Evolutionary conservation across 2,113 vertebrate genomes (phyloP).

Genomic region (Thunnus thynnus): DNA sequence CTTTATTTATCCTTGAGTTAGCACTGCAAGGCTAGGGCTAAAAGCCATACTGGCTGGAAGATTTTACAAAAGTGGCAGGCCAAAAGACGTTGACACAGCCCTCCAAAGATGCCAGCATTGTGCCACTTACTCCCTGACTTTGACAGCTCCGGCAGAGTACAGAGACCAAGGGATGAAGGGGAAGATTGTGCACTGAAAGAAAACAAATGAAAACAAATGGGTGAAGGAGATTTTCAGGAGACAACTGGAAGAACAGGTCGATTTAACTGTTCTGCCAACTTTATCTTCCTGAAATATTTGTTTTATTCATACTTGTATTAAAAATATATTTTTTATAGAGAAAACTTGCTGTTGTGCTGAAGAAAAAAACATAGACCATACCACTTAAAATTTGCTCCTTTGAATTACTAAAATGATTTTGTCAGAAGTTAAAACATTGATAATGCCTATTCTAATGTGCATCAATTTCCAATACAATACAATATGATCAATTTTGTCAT

Average conservation of each 20-base stretch:
- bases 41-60: slow-evolving; percentile 56
- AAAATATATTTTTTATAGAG: not conserved
- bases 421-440: not conserved
- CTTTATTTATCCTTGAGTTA: slow-evolving; percentile 71
- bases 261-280: not conserved
- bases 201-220: slow-evolving; percentile 38
- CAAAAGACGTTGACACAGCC: slow-evolving; percentile 68
- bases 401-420: not conserved
- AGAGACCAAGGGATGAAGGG: slow-evolving; percentile 37
- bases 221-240: slow-evolving; percentile 18
- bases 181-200: slow-evolving; percentile 56
- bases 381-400: not conserved
- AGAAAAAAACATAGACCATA: not conserved
- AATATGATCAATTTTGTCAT: no score
- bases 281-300: slow-evolving; percentile 5
- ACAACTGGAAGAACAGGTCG: slow-evolving; percentile 13
- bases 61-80: slow-evolving; percentile 71
- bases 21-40: slow-evolving; percentile 42
- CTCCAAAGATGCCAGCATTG: slow-evolving; percentile 72
- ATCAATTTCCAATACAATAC: not conserved
- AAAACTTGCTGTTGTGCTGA: not conserved
- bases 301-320: not conserved
- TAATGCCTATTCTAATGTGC: not conserved
- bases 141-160: slow-evolving; percentile 74
- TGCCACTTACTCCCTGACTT: slow-evolving; percentile 72